Evolutionary conservation across 1,140 invertebrate species (phyloP).

Genomic region (Drosophila nasuta): DNA sequence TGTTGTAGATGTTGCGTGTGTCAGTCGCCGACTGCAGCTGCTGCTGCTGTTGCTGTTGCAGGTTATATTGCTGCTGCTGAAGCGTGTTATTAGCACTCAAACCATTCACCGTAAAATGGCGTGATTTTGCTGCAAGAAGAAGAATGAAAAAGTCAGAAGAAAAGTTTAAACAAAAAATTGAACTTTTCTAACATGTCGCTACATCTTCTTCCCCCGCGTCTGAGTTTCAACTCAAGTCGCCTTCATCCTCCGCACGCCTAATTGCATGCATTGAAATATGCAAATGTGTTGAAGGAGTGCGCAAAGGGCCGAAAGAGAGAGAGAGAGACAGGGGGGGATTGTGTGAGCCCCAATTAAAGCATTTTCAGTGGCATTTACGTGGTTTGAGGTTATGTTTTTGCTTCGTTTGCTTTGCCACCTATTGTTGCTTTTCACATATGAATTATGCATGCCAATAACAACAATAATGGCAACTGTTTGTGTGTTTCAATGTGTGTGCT

Average conservation of each 20-base stretch:
- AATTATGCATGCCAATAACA: conserved; percentile 80
- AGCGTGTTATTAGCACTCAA: conserved; percentile 80
- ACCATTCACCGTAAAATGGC: conserved; percentile 82
- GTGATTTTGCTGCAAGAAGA: conserved; percentile 73
- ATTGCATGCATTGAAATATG: conserved; percentile 84
- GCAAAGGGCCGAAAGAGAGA: not conserved
- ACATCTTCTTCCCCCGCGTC: conserved; percentile 41
- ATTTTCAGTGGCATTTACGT: conserved; percentile 62
- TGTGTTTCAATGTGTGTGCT: conserved; percentile 9
- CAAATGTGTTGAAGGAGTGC: conserved; percentile 54
- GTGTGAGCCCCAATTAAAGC: conserved; percentile 76
- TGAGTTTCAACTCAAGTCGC: not conserved
- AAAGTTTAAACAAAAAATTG: conserved; percentile 45
- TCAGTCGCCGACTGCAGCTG: conserved; percentile 69
- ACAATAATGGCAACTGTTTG: conserved; percentile 45
- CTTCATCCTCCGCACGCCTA: conserved; percentile 49
- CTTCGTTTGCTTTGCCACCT: conserved; percentile 69
- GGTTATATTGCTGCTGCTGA: conserved; percentile 72
- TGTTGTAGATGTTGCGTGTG: conserved; percentile 80
- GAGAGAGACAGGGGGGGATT: not conserved
- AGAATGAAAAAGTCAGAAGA: conserved; percentile 17
- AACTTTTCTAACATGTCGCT: conserved; percentile 56
- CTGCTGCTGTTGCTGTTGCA: conserved; percentile 66
- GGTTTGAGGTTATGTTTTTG: conserved; percentile 72
- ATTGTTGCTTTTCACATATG: conserved; percentile 84